phyloP scores from a whole-genome alignment of 2,888 invertebrate genomes.

The Drosophila ezoana region DNA sequence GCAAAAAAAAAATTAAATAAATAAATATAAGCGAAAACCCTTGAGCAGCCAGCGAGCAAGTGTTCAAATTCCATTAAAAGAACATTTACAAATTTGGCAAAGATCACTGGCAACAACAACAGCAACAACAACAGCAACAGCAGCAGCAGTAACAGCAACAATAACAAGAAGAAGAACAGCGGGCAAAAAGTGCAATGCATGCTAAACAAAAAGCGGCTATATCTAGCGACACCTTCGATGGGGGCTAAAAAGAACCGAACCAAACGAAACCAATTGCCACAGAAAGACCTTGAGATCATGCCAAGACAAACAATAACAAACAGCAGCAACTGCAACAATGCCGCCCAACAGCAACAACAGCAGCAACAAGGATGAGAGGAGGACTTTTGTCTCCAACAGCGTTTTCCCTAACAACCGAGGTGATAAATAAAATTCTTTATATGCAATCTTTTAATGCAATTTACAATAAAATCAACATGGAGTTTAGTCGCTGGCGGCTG shows the following conservation, averaged over 20 bases:
- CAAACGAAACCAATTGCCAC: slow-evolving; percentile 49
- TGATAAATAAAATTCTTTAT: slow-evolving; percentile 84
- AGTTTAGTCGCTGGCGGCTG: slow-evolving; percentile 70
- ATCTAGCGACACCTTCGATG: slow-evolving; percentile 57
- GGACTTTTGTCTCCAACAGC: slow-evolving; percentile 82
- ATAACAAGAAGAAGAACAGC: slow-evolving; percentile 15
- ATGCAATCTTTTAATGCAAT: slow-evolving; percentile 83
- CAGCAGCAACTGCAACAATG: slow-evolving; percentile 40
- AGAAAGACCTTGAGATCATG: slow-evolving; percentile 72
- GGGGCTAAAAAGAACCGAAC: slow-evolving; percentile 31
- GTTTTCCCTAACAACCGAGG: slow-evolving; percentile 81
- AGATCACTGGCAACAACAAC: slow-evolving; percentile 52
- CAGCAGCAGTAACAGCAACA: slow-evolving; percentile 4
- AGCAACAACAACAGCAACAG: slow-evolving; percentile 8
- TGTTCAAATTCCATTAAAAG: slow-evolving; percentile 77
- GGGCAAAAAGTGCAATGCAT: slow-evolving; percentile 46
- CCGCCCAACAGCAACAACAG: slow-evolving; percentile 24
- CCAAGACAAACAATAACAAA: slow-evolving; percentile 64
- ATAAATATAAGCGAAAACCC: slow-evolving; percentile 27
- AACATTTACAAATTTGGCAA: slow-evolving; percentile 81
- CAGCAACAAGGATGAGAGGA: slow-evolving; percentile 43
- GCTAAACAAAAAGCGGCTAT: slow-evolving; percentile 32
- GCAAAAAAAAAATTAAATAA: slow-evolving; percentile 8
- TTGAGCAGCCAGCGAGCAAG: slow-evolving; percentile 53
- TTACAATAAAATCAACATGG: slow-evolving; percentile 82